A percentile compares a stretch with the other conserved stretches of the same genome.
These are phyloP conservation scores for Drosophila busckii DNA, from an alignment of 1,140 invertebrate species.

Conservation along the genomic window DNA sequence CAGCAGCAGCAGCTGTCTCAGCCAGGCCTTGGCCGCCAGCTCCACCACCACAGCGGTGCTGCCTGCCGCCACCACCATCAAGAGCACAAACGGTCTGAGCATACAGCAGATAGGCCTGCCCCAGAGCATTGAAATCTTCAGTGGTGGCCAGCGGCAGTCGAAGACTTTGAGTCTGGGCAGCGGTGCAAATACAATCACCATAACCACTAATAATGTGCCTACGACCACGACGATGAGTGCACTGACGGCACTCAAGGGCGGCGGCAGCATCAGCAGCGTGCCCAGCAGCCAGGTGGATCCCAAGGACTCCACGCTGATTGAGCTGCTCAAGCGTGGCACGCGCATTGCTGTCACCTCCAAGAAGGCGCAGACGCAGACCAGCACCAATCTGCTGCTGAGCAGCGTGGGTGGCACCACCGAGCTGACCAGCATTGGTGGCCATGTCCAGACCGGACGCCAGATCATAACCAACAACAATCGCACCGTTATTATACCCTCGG, in stretches of 20 bases:
- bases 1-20: slow-evolving; percentile 19
- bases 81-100: slow-evolving; percentile 56
- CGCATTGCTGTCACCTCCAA: slow-evolving; percentile 84
- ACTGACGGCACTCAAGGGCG: slow-evolving; percentile 49
- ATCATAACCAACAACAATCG: slow-evolving; percentile 74
- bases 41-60: slow-evolving; percentile 52
- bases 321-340: slow-evolving; percentile 83
- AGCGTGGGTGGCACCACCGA: slow-evolving; percentile 23
- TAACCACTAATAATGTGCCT: slow-evolving; percentile 66
- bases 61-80: slow-evolving; percentile 65
- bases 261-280: slow-evolving; percentile 32
- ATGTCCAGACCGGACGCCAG: slow-evolving; percentile 49
- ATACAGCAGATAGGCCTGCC: slow-evolving; percentile 70
- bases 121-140: slow-evolving; percentile 74
- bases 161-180: slow-evolving; percentile 54
- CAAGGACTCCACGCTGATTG: slow-evolving; percentile 82
- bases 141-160: slow-evolving; percentile 50
- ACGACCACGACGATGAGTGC: slow-evolving; percentile 67
- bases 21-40: slow-evolving; percentile 29
- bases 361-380: slow-evolving; percentile 38
- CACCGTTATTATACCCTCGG: slow-evolving; percentile 73
- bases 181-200: slow-evolving; percentile 63
- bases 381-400: slow-evolving; percentile 34
- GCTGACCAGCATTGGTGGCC: slow-evolving; percentile 38
- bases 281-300: slow-evolving; percentile 56